Evolutionary conservation across 2,113 vertebrate species (phyloP).

Genomic region (Eublepharis macularius): DNA sequence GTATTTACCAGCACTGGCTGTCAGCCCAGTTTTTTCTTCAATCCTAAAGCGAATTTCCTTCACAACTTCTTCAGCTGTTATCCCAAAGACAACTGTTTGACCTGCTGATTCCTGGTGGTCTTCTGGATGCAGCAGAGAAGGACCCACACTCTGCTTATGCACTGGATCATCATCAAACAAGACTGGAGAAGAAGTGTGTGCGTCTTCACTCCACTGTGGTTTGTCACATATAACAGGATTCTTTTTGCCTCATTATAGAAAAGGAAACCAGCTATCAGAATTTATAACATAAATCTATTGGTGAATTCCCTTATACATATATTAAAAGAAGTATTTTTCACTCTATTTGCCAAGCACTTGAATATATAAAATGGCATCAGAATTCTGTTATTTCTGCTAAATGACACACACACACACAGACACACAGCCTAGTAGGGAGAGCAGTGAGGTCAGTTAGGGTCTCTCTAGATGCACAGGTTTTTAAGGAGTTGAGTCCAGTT

Average conservation of each 20-base stretch:
- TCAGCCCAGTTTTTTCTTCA: constrained; percentile 91
- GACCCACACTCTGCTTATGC: constrained; percentile 5
- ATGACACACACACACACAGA: neutral
- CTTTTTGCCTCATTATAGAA: constrained; percentile 58
- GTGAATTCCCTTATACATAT: neutral
- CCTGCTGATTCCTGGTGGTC: constrained; percentile 39
- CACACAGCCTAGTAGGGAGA: neutral
- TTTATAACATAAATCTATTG: neutral
- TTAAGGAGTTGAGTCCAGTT: no score
- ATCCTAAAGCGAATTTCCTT: constrained; percentile 97
- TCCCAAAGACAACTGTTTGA: constrained; percentile 82
- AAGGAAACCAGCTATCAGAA: neutral
- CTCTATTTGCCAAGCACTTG: constrained; percentile 14
- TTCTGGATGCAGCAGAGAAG: constrained; percentile 27
- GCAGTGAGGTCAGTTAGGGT: neutral
- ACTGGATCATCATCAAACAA: constrained; percentile 86
- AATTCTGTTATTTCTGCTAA: neutral
- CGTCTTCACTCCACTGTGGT: constrained; percentile 28
- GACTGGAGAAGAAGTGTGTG: constrained; percentile 76
- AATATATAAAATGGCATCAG: neutral
- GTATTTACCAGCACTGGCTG: constrained; percentile 92
- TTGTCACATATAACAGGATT: constrained; percentile 8
- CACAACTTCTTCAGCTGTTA: constrained; percentile 89
- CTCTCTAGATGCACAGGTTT: no score
- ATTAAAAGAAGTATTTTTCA: constrained; percentile 1